phyloP scores from a whole-genome alignment of 2,888 invertebrate species.

The Panzeria rudis region DNA sequence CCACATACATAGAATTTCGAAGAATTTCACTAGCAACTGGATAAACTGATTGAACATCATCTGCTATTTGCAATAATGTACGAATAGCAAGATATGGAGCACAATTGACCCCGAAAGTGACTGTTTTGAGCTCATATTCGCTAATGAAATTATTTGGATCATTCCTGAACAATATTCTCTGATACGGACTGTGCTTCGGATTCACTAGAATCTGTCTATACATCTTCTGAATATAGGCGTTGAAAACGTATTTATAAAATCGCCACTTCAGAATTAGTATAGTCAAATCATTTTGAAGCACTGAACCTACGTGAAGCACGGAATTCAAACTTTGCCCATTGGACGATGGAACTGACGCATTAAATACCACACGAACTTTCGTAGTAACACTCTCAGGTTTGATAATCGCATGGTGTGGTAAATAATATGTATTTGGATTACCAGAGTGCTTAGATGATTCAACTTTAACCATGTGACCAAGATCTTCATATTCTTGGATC shows the following conservation, averaged over 20 bases:
- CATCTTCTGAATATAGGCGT: slow-evolving; percentile 68
- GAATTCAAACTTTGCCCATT: slow-evolving; percentile 66
- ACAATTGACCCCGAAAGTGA: no score
- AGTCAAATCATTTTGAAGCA: slow-evolving; percentile 62
- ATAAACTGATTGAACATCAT: slow-evolving; percentile 44
- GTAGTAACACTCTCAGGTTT: slow-evolving; percentile 43
- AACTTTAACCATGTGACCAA: slow-evolving; percentile 19
- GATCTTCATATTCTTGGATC: slow-evolving; percentile 7
- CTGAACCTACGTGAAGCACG: slow-evolving; percentile 55
- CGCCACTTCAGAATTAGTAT: slow-evolving; percentile 62
- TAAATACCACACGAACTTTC: slow-evolving; percentile 62
- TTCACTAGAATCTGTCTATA: slow-evolving; percentile 54
- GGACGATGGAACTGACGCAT: slow-evolving; percentile 63
- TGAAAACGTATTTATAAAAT: slow-evolving; percentile 48
- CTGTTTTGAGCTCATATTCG: no score
- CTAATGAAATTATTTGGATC: no score
- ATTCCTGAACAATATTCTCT: no score
- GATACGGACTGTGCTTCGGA: slow-evolving; percentile 12
- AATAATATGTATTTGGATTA: neutral
- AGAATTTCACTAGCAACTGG: slow-evolving; percentile 60
- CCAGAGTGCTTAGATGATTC: neutral
- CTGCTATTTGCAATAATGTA: no score
- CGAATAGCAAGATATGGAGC: no score
- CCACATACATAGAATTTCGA: slow-evolving; percentile 49
- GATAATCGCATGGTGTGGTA: slow-evolving; percentile 49